A percentile compares a stretch with the other conserved stretches of the same genome.
phyloP scores from a whole-genome alignment of 2,113 vertebrate genomes.

The Zosterops borbonicus region DNA sequence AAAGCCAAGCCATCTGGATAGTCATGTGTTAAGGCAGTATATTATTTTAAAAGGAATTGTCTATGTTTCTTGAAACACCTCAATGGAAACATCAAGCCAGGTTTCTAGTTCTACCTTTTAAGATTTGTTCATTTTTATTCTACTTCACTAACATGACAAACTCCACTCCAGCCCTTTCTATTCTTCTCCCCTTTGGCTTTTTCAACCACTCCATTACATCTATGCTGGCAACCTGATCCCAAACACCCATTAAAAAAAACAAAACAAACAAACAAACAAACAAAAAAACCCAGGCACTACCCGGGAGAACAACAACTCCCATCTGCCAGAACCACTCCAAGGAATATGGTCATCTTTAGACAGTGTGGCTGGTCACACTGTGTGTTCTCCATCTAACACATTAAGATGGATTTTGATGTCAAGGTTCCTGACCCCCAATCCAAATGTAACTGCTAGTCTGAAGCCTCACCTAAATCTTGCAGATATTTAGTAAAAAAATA shows the following conservation, averaged over 20 bases:
- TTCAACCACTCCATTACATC: background rate
- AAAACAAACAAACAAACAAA: no score
- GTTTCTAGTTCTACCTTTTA: background rate
- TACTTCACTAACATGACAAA: background rate
- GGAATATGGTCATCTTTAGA: rapidly evolving
- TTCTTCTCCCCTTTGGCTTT: background rate
- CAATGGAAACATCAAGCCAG: background rate
- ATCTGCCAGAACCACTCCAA: rapidly evolving
- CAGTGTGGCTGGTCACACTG: rapidly evolving
- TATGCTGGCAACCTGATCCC: background rate
- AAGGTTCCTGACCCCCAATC: rapidly evolving
- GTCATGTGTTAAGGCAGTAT: background rate
- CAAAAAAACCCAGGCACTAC: no score
- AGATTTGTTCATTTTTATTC: background rate
- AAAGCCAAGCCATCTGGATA: background rate
- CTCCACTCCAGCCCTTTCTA: background rate
- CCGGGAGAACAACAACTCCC: rapidly evolving
- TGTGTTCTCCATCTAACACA: background rate
- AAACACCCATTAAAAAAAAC: rapidly evolving
- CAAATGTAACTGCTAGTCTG: background rate
- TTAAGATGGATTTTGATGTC: background rate
- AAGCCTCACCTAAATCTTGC: background rate
- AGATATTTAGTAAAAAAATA: background rate
- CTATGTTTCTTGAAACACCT: background rate
- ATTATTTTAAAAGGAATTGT: background rate